Base-by-base conservation (phyloP, 2,888 invertebrate species). In the Spodoptera littoralis region DNA sequence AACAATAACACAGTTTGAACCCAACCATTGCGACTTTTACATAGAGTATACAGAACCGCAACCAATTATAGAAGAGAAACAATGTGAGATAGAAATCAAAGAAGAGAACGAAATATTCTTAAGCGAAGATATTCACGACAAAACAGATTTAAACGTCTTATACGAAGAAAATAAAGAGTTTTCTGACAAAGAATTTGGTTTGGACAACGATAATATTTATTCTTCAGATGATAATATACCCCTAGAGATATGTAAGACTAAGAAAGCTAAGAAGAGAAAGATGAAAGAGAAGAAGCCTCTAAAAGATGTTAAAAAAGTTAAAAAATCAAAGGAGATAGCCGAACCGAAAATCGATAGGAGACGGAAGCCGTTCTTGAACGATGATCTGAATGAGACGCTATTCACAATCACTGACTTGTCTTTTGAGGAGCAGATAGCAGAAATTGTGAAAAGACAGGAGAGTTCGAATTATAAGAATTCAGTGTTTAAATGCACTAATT, bases 391-490 rank as follows among this genome's bases (percentile, higher is more conserved):
- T 22, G 92, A 92, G 61, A 91, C 92, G 0, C 61, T 94, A 0
- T 94, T 94, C 46, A 89, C 90, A 0, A 90, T 93, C 0, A 90
- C 87, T 0, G 88, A 92, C 65, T 72, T 93, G 11, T 88, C 87
- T 0, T 73, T 84, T 1, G 92, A 92, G 0, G 93, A 93, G 22
- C 94, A 94, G 64, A 73, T 92, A 0, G 92, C 91, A 0, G 93
- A 94, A 22, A 93, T 94, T 4, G 70, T 87, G 44, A 93, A 93
- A 54, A 78, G 94, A 0, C 88, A 86, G 13, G 92, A 94, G 0
- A 85, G 87, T 24, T 70, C 91, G 0, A 92, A 93, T 47, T 94
- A 90, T 64, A 93, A 90, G 59, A 92, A 92, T 52, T 82, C 92
- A 0, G 80, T 89, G 0, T 94, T 83, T 57, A 93, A 92, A 53